A percentile compares a stretch with the other conserved stretches of the same genome.
phyloP scores from a whole-genome alignment of 2,888 invertebrate species.

The Acleris literana region DNA sequence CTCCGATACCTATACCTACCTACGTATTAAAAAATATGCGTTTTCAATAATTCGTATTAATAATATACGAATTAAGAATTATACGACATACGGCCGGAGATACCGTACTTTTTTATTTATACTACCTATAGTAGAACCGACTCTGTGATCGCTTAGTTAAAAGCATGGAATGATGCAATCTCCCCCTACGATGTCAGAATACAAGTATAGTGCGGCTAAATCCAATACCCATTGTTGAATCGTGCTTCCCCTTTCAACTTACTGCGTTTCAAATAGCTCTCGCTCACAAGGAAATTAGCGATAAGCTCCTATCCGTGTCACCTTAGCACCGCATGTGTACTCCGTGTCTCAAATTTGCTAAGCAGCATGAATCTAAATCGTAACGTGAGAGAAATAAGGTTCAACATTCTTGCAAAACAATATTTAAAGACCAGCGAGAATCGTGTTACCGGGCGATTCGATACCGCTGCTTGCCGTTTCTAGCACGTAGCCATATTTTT shows the following conservation, averaged over 20 bases:
- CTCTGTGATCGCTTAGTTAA: background rate
- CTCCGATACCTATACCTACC: no score
- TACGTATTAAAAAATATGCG: no score
- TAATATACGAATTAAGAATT: no score
- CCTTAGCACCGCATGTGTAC: constrained; percentile 1
- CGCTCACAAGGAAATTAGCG: background rate
- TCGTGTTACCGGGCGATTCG: background rate
- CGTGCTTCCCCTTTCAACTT: constrained; percentile 14
- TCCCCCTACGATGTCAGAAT: constrained; percentile 18
- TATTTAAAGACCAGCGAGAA: constrained; percentile 4
- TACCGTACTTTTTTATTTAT: no score
- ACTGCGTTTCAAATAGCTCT: background rate
- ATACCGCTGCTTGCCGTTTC: background rate
- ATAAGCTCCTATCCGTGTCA: background rate
- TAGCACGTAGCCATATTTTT: background rate
- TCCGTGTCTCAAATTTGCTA: constrained; percentile 15
- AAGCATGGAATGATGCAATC: constrained; percentile 25
- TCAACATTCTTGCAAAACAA: constrained; percentile 2
- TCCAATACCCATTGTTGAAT: constrained; percentile 2
- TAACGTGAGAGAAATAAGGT: constrained; percentile 6
- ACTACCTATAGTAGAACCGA: no score
- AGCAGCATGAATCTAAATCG: background rate
- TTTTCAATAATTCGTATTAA: no score
- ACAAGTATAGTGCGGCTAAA: constrained; percentile 12
- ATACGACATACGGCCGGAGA: no score